Evolutionary conservation across 1,140 invertebrate genomes (phyloP), one percentile per base, ranked within the genome.

Genomic region (Condylostylus longicornis): DNA sequence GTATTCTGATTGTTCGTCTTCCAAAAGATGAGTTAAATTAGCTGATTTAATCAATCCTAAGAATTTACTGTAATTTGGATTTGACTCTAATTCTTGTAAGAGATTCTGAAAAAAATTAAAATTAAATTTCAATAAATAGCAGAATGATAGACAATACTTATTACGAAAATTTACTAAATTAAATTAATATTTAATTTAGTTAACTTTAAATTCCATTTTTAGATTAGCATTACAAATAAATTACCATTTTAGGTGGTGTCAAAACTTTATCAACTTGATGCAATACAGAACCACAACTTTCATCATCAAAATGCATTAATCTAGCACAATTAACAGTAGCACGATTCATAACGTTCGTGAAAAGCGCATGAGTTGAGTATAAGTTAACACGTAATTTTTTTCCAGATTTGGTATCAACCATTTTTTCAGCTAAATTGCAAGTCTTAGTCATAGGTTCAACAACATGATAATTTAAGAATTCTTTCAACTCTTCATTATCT

Each of bases 291-390:
- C 70, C 71, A 42, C 74, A 77, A 18, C 68, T 70, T 41, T 70
- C 57, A 38, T 70, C 67, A 47, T 79, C 74, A 18, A 69, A 58
- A 35, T 66, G 63, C 2, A 66, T 63, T 0, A 80, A 43, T 21
- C 63, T 55, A 10, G 72, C 72, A 50, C 77, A 80, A 49, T 78
- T 74, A 1, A 71, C 72, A 4, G 73, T 76, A 22, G 66, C 61
- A 17, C 60, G 45, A 38, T 67, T 67, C 42, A 68, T 58, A 10
- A 66, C 51, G 39, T 65, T 65, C 9, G 55, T 62, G 44, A 69
- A 67, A 21, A 72, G 45, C 10, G 68, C 63, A 32, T 69, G 52
- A 1, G 66, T 66, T 22, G 68, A 67, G 49, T 71, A 74, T 1
- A 74, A 48, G 48, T 74, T 73, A 6, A 76, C 51, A 14, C 70